Conservation (phyloP, 2,888 invertebrate genomes). For the Lasiommata megera region DNA sequence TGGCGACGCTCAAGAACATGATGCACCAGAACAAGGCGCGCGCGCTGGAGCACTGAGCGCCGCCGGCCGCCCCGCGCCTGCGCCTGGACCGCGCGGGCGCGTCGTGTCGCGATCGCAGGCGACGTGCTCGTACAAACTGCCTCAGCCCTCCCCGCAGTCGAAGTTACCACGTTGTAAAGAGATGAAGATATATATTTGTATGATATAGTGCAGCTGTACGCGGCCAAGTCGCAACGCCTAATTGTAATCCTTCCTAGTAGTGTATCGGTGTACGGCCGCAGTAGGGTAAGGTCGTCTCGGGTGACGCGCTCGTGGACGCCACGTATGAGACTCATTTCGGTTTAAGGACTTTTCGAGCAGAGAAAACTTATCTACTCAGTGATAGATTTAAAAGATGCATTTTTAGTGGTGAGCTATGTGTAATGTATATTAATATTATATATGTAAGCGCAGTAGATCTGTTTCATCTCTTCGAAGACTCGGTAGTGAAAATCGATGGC, state of each 20-base stretch:
- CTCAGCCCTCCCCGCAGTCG: constrained; percentile 61
- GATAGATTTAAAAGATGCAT: constrained; percentile 77
- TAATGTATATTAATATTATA: constrained; percentile 64
- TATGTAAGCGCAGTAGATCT: constrained; percentile 74
- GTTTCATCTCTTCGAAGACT: constrained; percentile 81
- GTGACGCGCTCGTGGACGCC: constrained; percentile 42
- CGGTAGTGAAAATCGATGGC: constrained; percentile 73
- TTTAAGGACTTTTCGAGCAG: constrained; percentile 78
- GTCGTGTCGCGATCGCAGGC: constrained; percentile 38
- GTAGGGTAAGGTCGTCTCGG: constrained; percentile 46
- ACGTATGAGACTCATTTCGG: constrained; percentile 69
- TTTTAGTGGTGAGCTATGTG: constrained; percentile 77
- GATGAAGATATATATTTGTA: constrained; percentile 60
- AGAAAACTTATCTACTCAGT: constrained; percentile 78
- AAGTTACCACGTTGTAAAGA: constrained; percentile 79
- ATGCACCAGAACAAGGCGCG: constrained; percentile 84
- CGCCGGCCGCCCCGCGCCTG: constrained; percentile 36
- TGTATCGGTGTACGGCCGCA: constrained; percentile 53
- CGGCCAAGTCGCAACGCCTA: constrained; percentile 72
- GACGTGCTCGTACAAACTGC: constrained; percentile 67
- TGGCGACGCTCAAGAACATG: constrained; percentile 92
- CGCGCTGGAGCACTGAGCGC: constrained; percentile 72
- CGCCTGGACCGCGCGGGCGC: constrained; percentile 47
- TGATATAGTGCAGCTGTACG: constrained; percentile 74
- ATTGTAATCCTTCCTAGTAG: constrained; percentile 73